phyloP scores from a whole-genome alignment of 1,140 invertebrate genomes.

The Drosophila ananassae region DNA sequence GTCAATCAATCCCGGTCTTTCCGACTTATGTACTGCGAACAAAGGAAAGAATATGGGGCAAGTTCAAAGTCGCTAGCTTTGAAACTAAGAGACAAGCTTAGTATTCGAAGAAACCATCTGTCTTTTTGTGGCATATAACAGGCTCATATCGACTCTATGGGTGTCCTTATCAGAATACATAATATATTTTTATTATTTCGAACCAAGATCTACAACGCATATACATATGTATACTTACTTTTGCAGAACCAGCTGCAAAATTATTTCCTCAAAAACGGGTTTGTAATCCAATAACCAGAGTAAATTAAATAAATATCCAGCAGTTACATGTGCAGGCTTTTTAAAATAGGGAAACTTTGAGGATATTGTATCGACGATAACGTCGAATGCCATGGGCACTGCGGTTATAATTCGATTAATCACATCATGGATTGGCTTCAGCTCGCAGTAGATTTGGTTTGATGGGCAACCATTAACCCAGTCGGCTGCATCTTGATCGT shows the following conservation, averaged over 20 bases:
- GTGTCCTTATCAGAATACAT: no score
- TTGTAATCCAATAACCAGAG: slow-evolving; percentile 88
- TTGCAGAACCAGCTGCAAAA: slow-evolving; percentile 88
- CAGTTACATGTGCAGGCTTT: slow-evolving; percentile 85
- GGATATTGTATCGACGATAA: slow-evolving; percentile 61
- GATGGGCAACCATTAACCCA: slow-evolving; percentile 81
- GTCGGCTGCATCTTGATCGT: slow-evolving; percentile 43
- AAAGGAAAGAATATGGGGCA: no score
- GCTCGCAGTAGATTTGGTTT: slow-evolving; percentile 57
- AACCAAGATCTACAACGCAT: no score
- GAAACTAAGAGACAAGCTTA: no score
- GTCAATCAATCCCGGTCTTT: no score
- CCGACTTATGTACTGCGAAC: no score
- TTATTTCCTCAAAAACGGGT: slow-evolving; percentile 86
- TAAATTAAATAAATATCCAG: slow-evolving; percentile 88
- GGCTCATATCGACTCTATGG: no score
- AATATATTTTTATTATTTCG: no score
- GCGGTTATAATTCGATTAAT: slow-evolving; percentile 69
- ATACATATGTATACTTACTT: slow-evolving; percentile 84
- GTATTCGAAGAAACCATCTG: no score
- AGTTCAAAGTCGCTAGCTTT: no score
- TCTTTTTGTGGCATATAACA: no score
- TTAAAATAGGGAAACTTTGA: slow-evolving; percentile 88
- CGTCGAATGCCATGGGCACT: slow-evolving; percentile 75
- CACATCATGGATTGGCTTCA: slow-evolving; percentile 67